Percentiles rank a stretch among this genome's conserved stretches.
These are phyloP conservation scores for Lasioglossum zephyrum DNA, from an alignment of 2,888 invertebrate genomes.

Conservation along the genomic window DNA sequence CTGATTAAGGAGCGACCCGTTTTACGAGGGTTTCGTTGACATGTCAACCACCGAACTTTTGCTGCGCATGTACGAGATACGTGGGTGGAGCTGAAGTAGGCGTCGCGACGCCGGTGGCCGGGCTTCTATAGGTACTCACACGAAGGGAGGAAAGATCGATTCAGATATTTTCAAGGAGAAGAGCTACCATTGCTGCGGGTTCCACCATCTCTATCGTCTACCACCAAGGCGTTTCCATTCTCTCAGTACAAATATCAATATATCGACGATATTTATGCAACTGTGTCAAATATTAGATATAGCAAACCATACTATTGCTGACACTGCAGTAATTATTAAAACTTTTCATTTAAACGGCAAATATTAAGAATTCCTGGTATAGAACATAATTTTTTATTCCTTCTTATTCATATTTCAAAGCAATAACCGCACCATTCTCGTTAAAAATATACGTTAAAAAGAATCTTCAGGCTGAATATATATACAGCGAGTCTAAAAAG, in stretches of 20 bases:
- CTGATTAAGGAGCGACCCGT: conserved; percentile 79
- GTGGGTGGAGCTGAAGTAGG: conserved; percentile 72
- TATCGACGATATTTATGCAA: neutral
- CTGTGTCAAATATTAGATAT: neutral
- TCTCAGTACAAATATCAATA: neutral
- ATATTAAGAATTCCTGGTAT: too few species aligned
- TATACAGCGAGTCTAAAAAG: too few species aligned
- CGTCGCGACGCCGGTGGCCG: conserved; percentile 69
- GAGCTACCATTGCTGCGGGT: conserved; percentile 47
- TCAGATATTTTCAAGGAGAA: conserved; percentile 63
- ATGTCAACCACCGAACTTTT: conserved; percentile 70
- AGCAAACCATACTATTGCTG: too few species aligned
- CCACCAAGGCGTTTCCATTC: neutral
- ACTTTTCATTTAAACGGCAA: too few species aligned
- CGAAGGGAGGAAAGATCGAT: conserved; percentile 65
- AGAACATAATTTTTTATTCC: too few species aligned
- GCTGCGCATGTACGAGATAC: conserved; percentile 68
- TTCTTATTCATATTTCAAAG: too few species aligned
- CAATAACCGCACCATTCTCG: too few species aligned
- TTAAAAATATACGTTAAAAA: too few species aligned
- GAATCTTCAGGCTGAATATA: too few species aligned
- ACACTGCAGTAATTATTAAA: too few species aligned
- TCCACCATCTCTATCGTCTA: conserved; percentile 31
- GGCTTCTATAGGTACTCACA: conserved; percentile 61
- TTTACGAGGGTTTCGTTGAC: conserved; percentile 82